Base-by-base conservation (phyloP, 2,888 invertebrate genomes). In the Ichneumoninae sp. region DNA sequence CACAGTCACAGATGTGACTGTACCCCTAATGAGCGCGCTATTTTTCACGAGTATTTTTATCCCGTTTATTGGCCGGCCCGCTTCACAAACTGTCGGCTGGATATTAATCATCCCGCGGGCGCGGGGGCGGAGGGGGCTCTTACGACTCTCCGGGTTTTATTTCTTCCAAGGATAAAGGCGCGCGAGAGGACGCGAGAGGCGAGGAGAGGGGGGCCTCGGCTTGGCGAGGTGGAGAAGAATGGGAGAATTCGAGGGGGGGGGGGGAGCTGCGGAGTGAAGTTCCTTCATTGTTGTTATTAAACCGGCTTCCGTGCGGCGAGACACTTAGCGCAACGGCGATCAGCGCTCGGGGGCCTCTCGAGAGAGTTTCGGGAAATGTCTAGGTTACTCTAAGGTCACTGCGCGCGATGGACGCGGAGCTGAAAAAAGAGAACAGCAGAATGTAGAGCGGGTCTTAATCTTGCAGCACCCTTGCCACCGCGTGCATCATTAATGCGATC, bases 11-110 rank as follows among this genome's bases (percentile, higher is more conserved):
- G 93, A 93, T 93, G 93, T 93, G 93, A 93, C 93, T 93, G 92
- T 92, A 91, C 91, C 93, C 93, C 92, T 93, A 93, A 93, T 93
- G 93, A 93, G 93, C 92, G 90, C 92, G 93, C 93, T 93, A 93
- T 93, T 93, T 93, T 93, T 93, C 93, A 93, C 93, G 92, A 93
- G 93, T 91, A 93, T 93, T 93, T 93, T 93, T 93, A 93, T 93
- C 93, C 93, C 93, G 93, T 93, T 93, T 93, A 93, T 93, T 93
- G 93, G 93, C 93, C 92, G 92, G 90, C 89, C 88, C 91, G 92
- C 92, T 93, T 93, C 93, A 93, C 93, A 91, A 92, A 92, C 93
- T 93, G 93, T 93, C 93, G 92, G 93, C 93, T 90, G 92, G 92
- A 93, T 93, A 93, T 93, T 93, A 93, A 93, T 93, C 93, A 93